Evolutionary conservation across 2,113 vertebrate species (phyloP), one percentile per base, ranked within the genome.

Genomic region (Brevimyrus niger): DNA sequence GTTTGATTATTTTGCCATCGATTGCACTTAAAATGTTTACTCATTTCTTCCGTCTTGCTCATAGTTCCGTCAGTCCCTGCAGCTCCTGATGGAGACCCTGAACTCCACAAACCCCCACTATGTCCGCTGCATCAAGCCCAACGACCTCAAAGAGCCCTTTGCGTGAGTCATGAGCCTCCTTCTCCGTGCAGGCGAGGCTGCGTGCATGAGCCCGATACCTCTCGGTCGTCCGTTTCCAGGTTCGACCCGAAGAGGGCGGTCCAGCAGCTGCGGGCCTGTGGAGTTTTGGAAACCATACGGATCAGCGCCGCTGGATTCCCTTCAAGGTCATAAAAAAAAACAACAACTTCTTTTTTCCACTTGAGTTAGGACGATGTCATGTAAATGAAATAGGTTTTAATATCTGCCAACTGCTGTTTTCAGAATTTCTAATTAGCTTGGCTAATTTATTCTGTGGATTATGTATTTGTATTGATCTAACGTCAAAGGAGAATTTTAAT

Each of bases 41-140:
- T 23, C 31, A 47, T 87, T 9, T 55, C 58, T 15, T 21, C 10
- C 17, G 0, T 11, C 21, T 13, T 27, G n/a, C 53, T 87, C 6
- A 35, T 91, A 97, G 96, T 95, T 97, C 91, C 96, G 95, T 91
- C 94, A 96, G 91, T 97, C 96, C 7, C 92, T 97, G 87, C 93
- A 94, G 73, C 90, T 92, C 89, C 91, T 97, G 48, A 97, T 96
- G 96, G 96, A 96, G 89, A 93, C 91, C 1, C 92, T 97, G 87
- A 93, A 96, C 93, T 95, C 93, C 93, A 97, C 96, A 89, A 95
- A 94, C 0, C 93, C 94, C 0, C 96, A 97, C 92, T 97, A 97
- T 1, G 88, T 97, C 53, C 96, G 96, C 93, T 97, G 96, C 89
- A 96, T 97, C 85, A 97, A 97, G 90, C 96, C 97, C 92, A 97